Evolutionary conservation across 2,888 invertebrate species (phyloP).

Genomic region (Cosmopolites sordidus): DNA sequence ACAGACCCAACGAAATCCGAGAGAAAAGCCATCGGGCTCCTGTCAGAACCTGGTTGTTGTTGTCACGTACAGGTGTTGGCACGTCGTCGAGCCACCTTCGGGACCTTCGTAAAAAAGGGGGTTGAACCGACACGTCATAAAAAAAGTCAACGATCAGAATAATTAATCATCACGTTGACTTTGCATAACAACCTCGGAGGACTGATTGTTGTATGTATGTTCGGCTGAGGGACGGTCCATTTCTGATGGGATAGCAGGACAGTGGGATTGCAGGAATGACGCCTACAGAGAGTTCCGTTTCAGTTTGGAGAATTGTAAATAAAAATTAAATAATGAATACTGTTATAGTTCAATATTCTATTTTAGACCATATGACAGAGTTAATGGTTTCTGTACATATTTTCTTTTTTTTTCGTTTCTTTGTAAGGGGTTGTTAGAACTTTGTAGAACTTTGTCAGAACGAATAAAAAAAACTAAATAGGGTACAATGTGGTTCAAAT

Average conservation of each 20-base stretch:
- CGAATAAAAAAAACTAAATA: too few relatives aligned
- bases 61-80: conserved; percentile 26
- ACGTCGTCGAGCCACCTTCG: conserved; percentile 12
- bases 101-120: conserved; percentile 19
- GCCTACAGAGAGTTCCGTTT: conserved; percentile 3
- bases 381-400: too few relatives aligned
- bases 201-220: conserved; percentile 26
- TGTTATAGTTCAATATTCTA: too few relatives aligned
- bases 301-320: too few relatives aligned
- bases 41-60: conserved; percentile 4
- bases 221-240: conserved; percentile 14
- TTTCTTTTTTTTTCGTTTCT: too few relatives aligned
- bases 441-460: too few relatives aligned
- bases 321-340: too few relatives aligned
- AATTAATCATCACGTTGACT: conserved; percentile 28
- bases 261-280: conserved; percentile 4
- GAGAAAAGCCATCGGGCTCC: too few relatives aligned
- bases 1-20: too few relatives aligned
- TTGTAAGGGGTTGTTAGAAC: too few relatives aligned
- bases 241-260: conserved; percentile 13
- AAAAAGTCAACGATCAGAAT: conserved; percentile 21
- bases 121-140: conserved; percentile 23
- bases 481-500: too few relatives aligned
- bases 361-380: too few relatives aligned
- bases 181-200: conserved; percentile 22